phyloP scores from a whole-genome alignment of 1,140 invertebrate species.

The Hycleus phaleratus region DNA sequence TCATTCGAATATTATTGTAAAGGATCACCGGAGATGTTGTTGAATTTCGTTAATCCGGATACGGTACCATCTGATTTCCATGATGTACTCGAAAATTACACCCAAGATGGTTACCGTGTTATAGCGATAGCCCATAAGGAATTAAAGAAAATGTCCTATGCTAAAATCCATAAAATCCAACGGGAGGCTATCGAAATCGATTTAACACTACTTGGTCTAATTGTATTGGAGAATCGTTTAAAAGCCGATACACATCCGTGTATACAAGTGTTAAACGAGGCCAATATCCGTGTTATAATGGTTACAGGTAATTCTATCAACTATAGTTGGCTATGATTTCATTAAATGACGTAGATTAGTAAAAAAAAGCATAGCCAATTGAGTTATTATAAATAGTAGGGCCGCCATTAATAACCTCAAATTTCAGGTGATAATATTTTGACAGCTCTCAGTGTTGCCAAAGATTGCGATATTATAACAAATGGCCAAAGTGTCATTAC shows the following conservation, averaged over 20 bases:
- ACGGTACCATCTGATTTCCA: conserved; percentile 64
- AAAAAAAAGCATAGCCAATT: background rate
- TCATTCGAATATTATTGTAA: conserved; percentile 80
- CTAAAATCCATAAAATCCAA: conserved; percentile 58
- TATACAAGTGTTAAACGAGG: conserved; percentile 71
- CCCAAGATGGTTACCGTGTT: conserved; percentile 82
- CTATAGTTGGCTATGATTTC: no score
- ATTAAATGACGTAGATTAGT: no score
- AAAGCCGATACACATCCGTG: conserved; percentile 79
- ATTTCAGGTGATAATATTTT: conserved; percentile 90
- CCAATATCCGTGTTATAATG: conserved; percentile 89
- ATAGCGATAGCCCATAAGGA: conserved; percentile 70
- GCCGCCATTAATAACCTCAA: background rate
- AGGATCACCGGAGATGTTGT: conserved; percentile 89
- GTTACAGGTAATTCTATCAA: conserved; percentile 65
- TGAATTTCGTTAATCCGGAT: conserved; percentile 45
- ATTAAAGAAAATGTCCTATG: conserved; percentile 51
- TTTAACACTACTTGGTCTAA: conserved; percentile 79
- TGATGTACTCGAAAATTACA: conserved; percentile 66
- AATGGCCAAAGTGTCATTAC: conserved; percentile 62
- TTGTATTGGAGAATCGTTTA: conserved; percentile 87
- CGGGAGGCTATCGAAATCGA: conserved; percentile 74
- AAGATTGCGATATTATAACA: conserved; percentile 88
- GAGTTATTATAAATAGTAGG: background rate
- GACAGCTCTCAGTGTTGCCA: conserved; percentile 92